Percentiles rank a stretch among this genome's conserved stretches.
Evolutionary conservation across 2,797 vertebrate species (phyloP).

Genomic region (Limosa lapponica): DNA sequence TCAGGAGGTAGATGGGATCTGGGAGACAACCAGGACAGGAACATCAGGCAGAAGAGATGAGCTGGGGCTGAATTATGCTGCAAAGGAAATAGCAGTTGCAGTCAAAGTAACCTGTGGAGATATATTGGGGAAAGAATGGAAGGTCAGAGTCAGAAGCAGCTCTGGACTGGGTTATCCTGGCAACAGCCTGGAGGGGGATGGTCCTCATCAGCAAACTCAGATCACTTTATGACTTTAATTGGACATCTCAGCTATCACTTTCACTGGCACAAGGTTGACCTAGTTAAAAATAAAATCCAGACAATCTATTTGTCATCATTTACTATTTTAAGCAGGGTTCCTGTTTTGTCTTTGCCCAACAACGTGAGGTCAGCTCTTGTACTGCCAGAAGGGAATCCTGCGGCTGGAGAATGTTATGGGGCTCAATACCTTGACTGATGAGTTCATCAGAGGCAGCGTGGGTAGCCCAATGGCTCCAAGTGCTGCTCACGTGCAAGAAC

Average conservation of each 20-base stretch:
- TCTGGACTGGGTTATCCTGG: neutral
- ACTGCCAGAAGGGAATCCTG: neutral
- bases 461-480: neutral
- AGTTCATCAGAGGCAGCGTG: neutral
- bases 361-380: neutral
- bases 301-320: neutral
- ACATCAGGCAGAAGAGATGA: neutral
- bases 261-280: neutral
- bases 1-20: neutral
- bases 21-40: neutral
- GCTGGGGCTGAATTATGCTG: neutral
- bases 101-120: neutral
- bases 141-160: neutral
- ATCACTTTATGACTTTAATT: neutral
- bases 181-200: neutral
- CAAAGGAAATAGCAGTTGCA: neutral
- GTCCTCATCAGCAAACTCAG: neutral
- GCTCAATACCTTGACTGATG: neutral
- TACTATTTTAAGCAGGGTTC: neutral
- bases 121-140: neutral
- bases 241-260: neutral
- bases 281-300: slow-evolving; percentile 1
- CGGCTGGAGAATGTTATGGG: neutral
- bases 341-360: neutral
- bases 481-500: neutral